phyloP scores from a whole-genome alignment of 2,113 vertebrate species.

The Cynoglossus semilaevis region DNA sequence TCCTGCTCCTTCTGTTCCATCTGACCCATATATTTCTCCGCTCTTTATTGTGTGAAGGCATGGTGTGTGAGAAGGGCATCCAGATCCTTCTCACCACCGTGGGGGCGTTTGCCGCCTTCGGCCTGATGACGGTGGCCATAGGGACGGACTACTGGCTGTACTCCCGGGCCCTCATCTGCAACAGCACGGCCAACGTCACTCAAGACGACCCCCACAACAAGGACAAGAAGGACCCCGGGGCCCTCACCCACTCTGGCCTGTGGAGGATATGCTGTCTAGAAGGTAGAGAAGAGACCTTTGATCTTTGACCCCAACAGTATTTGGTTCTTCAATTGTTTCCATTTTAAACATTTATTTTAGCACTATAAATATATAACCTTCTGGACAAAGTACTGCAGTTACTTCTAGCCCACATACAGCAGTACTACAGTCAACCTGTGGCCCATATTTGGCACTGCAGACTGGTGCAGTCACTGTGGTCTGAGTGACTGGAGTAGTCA shows the following conservation, averaged over 20 bases:
- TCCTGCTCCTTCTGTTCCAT: not conserved
- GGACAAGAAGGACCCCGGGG: constrained; percentile 88
- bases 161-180: constrained; percentile 89
- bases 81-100: constrained; percentile 91
- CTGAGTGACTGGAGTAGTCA: no score
- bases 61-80: constrained; percentile 91
- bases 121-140: constrained; percentile 94
- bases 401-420: no score
- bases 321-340: no score
- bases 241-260: constrained; percentile 90
- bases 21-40: constrained; percentile 10
- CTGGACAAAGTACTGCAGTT: no score
- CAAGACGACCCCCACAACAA: constrained; percentile 83
- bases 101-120: constrained; percentile 91
- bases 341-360: no score
- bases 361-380: no score
- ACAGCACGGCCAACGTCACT: constrained; percentile 84
- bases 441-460: no score
- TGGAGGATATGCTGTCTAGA: constrained; percentile 95
- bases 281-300: constrained; percentile 72
- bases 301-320: no score
- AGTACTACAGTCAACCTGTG: no score
- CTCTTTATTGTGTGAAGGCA: constrained; percentile 71
- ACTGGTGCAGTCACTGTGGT: no score
- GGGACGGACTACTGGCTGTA: constrained; percentile 97